Base-by-base conservation (phyloP, 1,140 invertebrate species). In the Drosophila sechellia region DNA sequence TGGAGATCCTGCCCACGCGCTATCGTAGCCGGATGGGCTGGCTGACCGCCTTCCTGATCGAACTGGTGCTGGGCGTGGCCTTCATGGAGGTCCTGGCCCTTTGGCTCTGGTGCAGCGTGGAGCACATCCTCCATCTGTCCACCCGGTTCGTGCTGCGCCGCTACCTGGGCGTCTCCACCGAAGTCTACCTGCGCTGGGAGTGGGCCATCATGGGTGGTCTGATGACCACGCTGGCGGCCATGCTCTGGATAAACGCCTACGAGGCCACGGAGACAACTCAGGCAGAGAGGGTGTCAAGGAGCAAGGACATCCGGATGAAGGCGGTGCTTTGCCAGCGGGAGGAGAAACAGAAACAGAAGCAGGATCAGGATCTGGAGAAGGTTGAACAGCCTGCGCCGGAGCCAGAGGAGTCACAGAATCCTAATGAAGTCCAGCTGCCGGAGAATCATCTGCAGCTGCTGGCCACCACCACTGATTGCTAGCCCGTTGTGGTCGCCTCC, bases 61-160 rank as follows among this genome's bases (percentile, higher is more conserved):
- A 77, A 13, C 43, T 77, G 25, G 40, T 69, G 4, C 52, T 77
- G 13, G 73, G 74, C 22, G 20, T 76, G n/a, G 63, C 56, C 63
- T 5, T 61, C 34, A 76, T 77, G 72, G 74, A 77, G 72, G 15
- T 77, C 2, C 20, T 76, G 35, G 72, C 50, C 3, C 17, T 61
- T 6, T 76, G 73, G 61, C n/a, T 76, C 2, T 77, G 74, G 74
- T 35, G 35, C 35, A 55, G 43, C 5, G 37, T 77, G 1, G 63
- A 69, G 61, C 35, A 56, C 15, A 37, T 53, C 6, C 3, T 15
- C 8, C 34, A 69, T 35, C 3, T 40, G 35, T 13, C 15, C 1
- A 13, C 68, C 5, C 25, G 43, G 35, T 13, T 48, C 0, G 5
- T 15, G 2, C 2, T 77, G 39, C 22, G 37, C 0, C 35, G 20